Base-by-base conservation (phyloP, 1,140 invertebrate genomes). In the Popillia japonica region DNA sequence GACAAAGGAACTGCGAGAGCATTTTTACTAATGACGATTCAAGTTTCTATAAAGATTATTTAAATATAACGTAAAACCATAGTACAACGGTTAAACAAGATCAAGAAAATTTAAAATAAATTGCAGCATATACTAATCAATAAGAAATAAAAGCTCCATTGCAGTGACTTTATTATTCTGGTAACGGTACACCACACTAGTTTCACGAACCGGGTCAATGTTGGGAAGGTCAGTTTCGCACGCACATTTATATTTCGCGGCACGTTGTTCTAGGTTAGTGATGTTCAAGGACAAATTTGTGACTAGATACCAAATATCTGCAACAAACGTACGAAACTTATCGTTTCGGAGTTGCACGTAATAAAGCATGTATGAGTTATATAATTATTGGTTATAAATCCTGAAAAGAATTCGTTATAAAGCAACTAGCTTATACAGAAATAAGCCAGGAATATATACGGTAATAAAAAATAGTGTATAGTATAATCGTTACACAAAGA, bases 241-340 rank as follows among this genome's bases (percentile, higher is more conserved):
- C 61, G 61, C 61, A 68, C 61, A 68, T 68, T 68, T 34, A 68
- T 61, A 61, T 61, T 61, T 61, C 59, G 59, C 59, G n/a, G 59
- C n/a, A 20, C 7, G 61, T 68, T 68, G 22, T 10, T 68, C 61
- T 68, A 68, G 61, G 61, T 68, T 34, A 23, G 61, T 23, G 61
- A 68, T 22, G 20, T 68, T 22, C 61, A 68, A 68, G 61, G 61
- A 68, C 61, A 34, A 68, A 68, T 68, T 68, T 68, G 61, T 22
- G 61, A 68, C 8, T 68, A 68, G 61, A 68, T 68, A 68, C 61
- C 61, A 68, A 68, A 68, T 68, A 68, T 68, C 61, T 68, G 61
- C 27, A 68, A 68, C 61, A 68, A 68, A 27, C 27, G 27, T 34
- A 34, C 27, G 27, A 34, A 34, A 34, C 4, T 34, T 34, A 4